phyloP scores from a whole-genome alignment of 2,113 vertebrate genomes.

The Oreocharis arfaki region DNA sequence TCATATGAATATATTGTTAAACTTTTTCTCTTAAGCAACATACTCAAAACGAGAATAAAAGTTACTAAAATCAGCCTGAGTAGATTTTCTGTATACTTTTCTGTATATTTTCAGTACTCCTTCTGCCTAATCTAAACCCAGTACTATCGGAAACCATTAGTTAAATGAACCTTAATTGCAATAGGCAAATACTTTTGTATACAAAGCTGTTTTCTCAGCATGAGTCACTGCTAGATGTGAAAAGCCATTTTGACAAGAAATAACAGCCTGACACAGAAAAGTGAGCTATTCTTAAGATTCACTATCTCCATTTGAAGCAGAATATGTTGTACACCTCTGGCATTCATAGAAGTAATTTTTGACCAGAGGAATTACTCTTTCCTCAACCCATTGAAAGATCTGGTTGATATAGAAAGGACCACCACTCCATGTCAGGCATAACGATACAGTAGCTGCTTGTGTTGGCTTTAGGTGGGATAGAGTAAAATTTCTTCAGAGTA shows the following conservation, averaged over 20 bases:
- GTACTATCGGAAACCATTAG: not conserved
- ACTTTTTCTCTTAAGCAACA: constrained; percentile 18
- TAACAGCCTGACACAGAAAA: not conserved
- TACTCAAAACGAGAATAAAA: constrained; percentile 1
- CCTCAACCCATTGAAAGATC: not conserved
- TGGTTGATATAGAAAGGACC: not conserved
- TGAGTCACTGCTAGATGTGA: not conserved
- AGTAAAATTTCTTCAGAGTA: not conserved
- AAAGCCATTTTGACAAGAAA: not conserved
- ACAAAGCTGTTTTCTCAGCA: not conserved
- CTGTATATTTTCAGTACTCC: not conserved
- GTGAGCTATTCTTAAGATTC: not conserved
- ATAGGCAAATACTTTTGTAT: not conserved
- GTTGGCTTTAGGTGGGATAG: not conserved
- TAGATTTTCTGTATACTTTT: not conserved
- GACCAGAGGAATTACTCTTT: not conserved
- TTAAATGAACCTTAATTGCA: not conserved
- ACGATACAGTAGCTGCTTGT: not conserved
- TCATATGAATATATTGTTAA: constrained; percentile 46
- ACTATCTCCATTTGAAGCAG: not conserved
- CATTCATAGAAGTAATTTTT: not conserved
- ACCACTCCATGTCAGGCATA: not conserved
- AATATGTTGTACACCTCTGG: not conserved
- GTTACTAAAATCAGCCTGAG: not conserved
- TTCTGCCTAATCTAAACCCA: not conserved